Percentiles rank a stretch among this genome's conserved stretches.
Conservation (phyloP, 2,113 vertebrate species). For the Scolopax mira region DNA sequence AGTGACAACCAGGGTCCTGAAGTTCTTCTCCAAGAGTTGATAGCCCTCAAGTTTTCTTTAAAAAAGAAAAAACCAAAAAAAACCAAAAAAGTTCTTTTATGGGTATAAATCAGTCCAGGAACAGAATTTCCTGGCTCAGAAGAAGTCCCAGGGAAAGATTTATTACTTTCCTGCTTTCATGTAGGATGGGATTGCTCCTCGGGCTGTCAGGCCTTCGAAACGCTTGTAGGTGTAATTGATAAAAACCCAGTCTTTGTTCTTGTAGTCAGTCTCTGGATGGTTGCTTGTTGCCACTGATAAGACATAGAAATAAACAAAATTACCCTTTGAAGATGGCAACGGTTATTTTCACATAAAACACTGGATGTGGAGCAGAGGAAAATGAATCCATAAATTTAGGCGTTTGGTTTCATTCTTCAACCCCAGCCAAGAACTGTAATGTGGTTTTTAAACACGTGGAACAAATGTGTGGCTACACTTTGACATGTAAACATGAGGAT, state of each 20-base stretch:
- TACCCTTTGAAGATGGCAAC: neutral
- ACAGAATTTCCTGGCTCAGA: neutral
- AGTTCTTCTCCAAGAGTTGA: slow-evolving; percentile 4
- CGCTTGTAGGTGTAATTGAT: slow-evolving; percentile 99
- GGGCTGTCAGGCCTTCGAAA: slow-evolving; percentile 94
- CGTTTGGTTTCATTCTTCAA: neutral
- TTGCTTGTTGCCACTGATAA: slow-evolving; percentile 81
- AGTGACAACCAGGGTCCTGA: neutral
- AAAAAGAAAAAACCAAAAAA: neutral
- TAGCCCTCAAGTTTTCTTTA: slow-evolving; percentile 33
- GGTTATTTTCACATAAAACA: neutral
- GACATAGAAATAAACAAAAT: neutral
- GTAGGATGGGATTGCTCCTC: slow-evolving; percentile 95
- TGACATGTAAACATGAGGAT: neutral
- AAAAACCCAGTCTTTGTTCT: slow-evolving; percentile 99
- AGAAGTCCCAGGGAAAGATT: neutral
- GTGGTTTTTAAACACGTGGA: neutral
- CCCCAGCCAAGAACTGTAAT: neutral
- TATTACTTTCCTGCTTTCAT: slow-evolving; percentile 91
- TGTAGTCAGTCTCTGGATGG: slow-evolving; percentile 92
- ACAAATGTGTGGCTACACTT: neutral
- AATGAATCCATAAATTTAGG: rapidly evolving
- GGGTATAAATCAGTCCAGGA: slow-evolving; percentile 5
- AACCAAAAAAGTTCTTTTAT: neutral
- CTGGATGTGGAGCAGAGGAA: neutral